Evolutionary conservation across 2,113 vertebrate genomes (phyloP).

Genomic region (Pseudopipra pipra): DNA sequence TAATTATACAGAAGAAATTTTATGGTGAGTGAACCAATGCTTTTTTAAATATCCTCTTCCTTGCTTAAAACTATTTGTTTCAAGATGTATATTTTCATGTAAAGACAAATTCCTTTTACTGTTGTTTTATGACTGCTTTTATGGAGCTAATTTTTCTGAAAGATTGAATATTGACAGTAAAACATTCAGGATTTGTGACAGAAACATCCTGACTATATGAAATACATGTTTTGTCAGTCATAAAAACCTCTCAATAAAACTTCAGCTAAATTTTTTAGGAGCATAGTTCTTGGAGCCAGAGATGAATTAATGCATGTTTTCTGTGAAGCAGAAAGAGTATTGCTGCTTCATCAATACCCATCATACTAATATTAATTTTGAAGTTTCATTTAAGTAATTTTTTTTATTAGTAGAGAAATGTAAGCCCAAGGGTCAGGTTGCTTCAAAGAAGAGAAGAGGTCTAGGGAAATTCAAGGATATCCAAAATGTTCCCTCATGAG

Average conservation of each 20-base stretch:
- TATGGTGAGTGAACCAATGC: neutral
- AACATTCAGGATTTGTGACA: conserved; percentile 27
- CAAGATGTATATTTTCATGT: conserved; percentile 13
- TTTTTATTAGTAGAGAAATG: neutral
- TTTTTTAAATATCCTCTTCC: neutral
- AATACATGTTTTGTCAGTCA: conserved; percentile 36
- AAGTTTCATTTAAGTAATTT: conserved; percentile 23
- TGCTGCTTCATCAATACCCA: conserved; percentile 27
- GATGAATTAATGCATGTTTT: conserved; percentile 7
- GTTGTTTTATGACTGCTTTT: conserved; percentile 47
- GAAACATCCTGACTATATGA: conserved; percentile 7
- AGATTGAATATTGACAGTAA: conserved; percentile 39
- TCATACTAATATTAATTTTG: neutral
- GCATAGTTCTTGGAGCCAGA: neutral
- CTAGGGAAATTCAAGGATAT: neutral
- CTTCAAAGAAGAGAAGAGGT: neutral
- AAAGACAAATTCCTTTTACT: conserved; percentile 27
- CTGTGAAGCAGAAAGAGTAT: conserved; percentile 23
- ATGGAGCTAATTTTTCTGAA: conserved; percentile 49
- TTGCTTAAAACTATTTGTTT: conserved; percentile 48
- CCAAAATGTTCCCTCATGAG: neutral
- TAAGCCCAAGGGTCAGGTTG: neutral
- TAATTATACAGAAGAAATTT: conserved; percentile 23
- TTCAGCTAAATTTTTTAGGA: conserved; percentile 15
- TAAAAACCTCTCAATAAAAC: conserved; percentile 53